Evolutionary conservation across 1,140 invertebrate genomes (phyloP), one percentile per base, ranked within the genome.

Genomic region (Diplogasteroides magnus): DNA sequence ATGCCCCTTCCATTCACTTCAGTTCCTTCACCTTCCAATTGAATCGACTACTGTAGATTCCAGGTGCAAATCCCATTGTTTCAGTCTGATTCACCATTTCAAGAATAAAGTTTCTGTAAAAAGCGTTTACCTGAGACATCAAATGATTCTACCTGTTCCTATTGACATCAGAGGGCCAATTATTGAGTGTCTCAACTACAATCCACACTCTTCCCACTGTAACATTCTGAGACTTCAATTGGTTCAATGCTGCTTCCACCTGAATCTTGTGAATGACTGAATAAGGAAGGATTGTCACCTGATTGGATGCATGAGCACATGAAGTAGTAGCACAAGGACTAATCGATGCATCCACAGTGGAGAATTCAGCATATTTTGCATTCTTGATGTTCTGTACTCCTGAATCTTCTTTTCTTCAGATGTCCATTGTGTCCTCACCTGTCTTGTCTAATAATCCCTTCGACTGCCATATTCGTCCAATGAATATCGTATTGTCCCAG

Each of bases 151-250:
- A n/a, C n/a, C n/a, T n/a, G n/a, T n/a, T n/a, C n/a, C n/a, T n/a
- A n/a, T n/a, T n/a, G n/a, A n/a, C 19, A 48, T 48, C 37, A 6
- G 75, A 64, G 27, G 75, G 74, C 75, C 75, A 77, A n/a, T n/a
- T n/a, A 15, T 48, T 37, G 31, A 61, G 59, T 29, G 59, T 61
- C 58, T 77, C 75, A 64, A 77, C 77, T 48, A 77, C 75, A 37
- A 77, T 61, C 75, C 75, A 77, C 15, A 77, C 67, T 61, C 76
- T 77, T 68, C 76, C 76, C 23, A 76, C 37, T 15, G 74, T 69
- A 31, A 64, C 72, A 14, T 75, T 71, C 55, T 69, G 64, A 48
- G 15, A 32, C 23, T 64, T 55, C 14, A 77, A 15, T 19, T 64
- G 61, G 32, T 77, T 75, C 1, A 77, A 37, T 1, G 75, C 65